Percentiles rank a stretch among this genome's conserved stretches.
phyloP scores from a whole-genome alignment of 2,888 invertebrate species.

The Megastigmus dorsalis region DNA sequence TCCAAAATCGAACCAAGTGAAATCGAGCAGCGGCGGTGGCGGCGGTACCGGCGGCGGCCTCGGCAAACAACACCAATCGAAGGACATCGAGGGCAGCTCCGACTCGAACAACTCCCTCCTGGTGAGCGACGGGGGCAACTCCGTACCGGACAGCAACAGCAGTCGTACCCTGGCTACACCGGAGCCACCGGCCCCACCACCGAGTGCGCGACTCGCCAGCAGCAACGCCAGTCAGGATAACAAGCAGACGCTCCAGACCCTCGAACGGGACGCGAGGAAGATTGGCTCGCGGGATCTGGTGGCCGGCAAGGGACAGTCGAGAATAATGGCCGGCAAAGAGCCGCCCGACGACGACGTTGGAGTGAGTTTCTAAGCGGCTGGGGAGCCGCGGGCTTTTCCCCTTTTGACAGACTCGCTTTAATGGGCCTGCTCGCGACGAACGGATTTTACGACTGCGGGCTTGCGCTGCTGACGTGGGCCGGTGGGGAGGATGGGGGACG shows the following conservation, averaged over 20 bases:
- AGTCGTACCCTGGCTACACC: slow-evolving; percentile 50
- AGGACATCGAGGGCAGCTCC: slow-evolving; percentile 60
- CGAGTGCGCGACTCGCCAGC: neutral
- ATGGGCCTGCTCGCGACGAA: too few relatives aligned
- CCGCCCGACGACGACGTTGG: slow-evolving; percentile 31
- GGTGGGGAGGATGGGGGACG: too few relatives aligned
- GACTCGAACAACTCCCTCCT: slow-evolving; percentile 63
- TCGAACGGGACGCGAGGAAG: slow-evolving; percentile 58
- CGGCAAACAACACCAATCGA: slow-evolving; percentile 7
- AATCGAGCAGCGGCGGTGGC: neutral
- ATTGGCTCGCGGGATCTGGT: slow-evolving; percentile 60
- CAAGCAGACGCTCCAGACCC: too few relatives aligned
- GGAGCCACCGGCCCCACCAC: slow-evolving; percentile 40
- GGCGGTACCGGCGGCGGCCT: neutral
- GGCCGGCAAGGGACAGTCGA: slow-evolving; percentile 59
- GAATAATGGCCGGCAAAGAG: slow-evolving; percentile 49
- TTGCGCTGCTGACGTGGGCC: too few relatives aligned
- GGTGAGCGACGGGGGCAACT: slow-evolving; percentile 60
- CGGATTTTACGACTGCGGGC: too few relatives aligned
- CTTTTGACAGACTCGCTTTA: too few relatives aligned
- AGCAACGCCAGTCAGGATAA: too few relatives aligned
- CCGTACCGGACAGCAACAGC: slow-evolving; percentile 61
- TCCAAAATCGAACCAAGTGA: slow-evolving; percentile 42
- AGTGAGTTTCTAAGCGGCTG: neutral
- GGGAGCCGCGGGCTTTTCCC: too few relatives aligned